Percentiles rank a stretch among this genome's conserved stretches.
Evolutionary conservation across 2,113 vertebrate genomes (phyloP).

Genomic region (Monarcha castaneiventris): DNA sequence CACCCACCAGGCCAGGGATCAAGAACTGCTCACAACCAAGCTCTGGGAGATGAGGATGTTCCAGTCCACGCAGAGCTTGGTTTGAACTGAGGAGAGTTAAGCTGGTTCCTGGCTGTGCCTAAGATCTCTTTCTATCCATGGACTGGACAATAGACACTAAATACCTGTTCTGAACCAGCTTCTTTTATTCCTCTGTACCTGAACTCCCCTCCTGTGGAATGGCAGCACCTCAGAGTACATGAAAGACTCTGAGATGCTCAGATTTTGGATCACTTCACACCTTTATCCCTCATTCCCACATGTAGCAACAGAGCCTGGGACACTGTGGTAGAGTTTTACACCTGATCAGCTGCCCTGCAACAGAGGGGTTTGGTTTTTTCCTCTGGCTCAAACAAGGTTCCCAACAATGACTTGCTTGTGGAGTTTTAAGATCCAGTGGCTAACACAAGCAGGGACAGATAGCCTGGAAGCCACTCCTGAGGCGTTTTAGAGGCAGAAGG

Average conservation of each 20-base stretch:
- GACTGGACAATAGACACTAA: not conserved
- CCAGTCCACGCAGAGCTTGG: not conserved
- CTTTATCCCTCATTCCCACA: not conserved
- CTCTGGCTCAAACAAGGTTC: not conserved
- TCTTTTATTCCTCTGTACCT: not conserved
- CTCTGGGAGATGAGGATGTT: not conserved
- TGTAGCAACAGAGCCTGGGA: not conserved
- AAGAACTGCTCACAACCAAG: not conserved
- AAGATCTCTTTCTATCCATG: not conserved
- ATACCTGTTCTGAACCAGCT: not conserved
- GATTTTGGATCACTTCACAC: not conserved
- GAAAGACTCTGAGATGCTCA: not conserved
- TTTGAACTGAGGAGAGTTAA: not conserved
- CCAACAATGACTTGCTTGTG: not conserved
- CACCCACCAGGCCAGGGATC: not conserved
- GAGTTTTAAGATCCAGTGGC: not conserved
- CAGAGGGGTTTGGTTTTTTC: not conserved
- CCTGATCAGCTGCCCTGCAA: not conserved
- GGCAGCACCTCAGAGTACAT: not conserved
- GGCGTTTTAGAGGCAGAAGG: not conserved
- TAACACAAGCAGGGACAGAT: not conserved
- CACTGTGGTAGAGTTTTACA: rapidly evolving
- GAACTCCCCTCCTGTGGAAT: not conserved
- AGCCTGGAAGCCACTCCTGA: not conserved
- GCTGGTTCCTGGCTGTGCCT: not conserved